Conservation (phyloP, 2,888 invertebrate species). For the Catonia carolina region DNA sequence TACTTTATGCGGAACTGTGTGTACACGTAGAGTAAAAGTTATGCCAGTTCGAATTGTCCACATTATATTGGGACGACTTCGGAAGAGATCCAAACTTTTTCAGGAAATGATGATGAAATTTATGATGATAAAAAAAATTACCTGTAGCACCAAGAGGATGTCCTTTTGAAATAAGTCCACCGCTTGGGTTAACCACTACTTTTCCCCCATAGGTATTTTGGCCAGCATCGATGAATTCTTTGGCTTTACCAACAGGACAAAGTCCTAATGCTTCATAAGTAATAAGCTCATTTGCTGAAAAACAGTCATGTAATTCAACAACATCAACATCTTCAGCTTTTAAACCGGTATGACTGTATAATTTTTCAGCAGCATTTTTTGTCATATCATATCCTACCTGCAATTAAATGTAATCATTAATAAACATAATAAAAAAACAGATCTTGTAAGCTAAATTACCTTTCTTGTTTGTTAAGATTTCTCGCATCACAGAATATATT, state of each 20-base stretch:
- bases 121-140: no score
- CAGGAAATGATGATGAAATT: no score
- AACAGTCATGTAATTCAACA: constrained; percentile 96
- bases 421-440: no score
- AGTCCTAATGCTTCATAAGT: constrained; percentile 95
- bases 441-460: no score
- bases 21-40: no score
- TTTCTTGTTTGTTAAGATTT: no score
- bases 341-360: constrained; percentile 67
- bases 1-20: no score
- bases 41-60: no score
- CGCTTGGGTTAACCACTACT: constrained; percentile 97
- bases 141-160: constrained; percentile 97
- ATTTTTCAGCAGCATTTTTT: constrained; percentile 64
- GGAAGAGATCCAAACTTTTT: no score
- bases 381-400: constrained; percentile 92
- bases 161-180: constrained; percentile 97
- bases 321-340: constrained; percentile 82
- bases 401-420: constrained; percentile 22
- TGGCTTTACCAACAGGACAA: constrained; percentile 84
- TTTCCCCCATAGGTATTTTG: constrained; percentile 97
- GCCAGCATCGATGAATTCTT: constrained; percentile 83
- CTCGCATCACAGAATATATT: no score
- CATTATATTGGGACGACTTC: no score
- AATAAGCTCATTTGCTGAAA: constrained; percentile 93